These are phyloP conservation scores for Amblyjoppa proteus DNA, from an alignment of 2,888 invertebrate genomes.

Conservation along the genomic window DNA sequence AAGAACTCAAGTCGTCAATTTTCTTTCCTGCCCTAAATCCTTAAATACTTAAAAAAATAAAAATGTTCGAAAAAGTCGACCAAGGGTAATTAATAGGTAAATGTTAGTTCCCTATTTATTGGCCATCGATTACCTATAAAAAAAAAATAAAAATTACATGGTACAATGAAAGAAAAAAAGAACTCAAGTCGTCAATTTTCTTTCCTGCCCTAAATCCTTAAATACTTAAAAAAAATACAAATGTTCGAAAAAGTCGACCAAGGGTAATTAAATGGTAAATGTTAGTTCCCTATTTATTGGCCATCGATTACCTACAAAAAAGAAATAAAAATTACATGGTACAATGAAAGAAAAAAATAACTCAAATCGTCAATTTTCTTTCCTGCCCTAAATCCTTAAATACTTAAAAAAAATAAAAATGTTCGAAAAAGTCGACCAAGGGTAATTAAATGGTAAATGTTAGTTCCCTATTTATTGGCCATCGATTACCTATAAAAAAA, in stretches of 20 bases:
- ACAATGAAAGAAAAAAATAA: constrained; percentile 44
- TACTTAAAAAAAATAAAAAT: too few relatives aligned
- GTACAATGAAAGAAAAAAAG: constrained; percentile 58
- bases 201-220: not conserved
- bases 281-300: constrained; percentile 80
- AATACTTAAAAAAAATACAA: not conserved
- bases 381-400: not conserved
- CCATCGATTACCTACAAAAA: constrained; percentile 76
- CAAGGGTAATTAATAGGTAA: constrained; percentile 63
- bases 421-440: not conserved
- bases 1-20: constrained; percentile 19
- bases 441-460: too few relatives aligned
- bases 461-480: too few relatives aligned
- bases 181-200: constrained; percentile 30
- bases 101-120: constrained; percentile 80
- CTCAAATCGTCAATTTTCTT: constrained; percentile 31
- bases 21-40: constrained; percentile 18
- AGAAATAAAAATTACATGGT: constrained; percentile 78
- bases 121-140: constrained; percentile 76
- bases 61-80: not conserved
- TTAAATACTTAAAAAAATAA: not conserved
- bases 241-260: not conserved
- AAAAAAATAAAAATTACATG: constrained; percentile 78
- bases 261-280: constrained; percentile 71
- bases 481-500: too few relatives aligned